Evolutionary conservation across 2,113 vertebrate species (phyloP).

Genomic region (Gallinago media): DNA sequence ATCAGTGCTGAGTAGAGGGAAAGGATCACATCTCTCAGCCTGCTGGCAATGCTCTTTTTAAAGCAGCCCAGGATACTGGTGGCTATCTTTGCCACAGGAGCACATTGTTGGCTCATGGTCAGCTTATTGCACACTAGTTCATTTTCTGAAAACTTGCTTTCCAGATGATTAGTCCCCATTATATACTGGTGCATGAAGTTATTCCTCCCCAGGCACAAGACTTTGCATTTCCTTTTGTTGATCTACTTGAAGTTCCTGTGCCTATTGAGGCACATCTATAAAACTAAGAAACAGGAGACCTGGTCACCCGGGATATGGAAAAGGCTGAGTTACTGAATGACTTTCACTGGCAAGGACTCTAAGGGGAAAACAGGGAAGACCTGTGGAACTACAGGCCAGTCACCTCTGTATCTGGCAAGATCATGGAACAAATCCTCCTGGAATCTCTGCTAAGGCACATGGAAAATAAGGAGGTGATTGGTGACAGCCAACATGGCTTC

Average conservation of each 20-base stretch:
- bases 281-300: too few relatives aligned
- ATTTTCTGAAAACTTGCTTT: not conserved
- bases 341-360: too few relatives aligned
- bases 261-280: not conserved
- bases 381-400: too few relatives aligned
- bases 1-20: not conserved
- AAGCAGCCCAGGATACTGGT: not conserved
- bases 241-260: not conserved
- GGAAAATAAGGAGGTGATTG: too few relatives aligned
- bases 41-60: not conserved
- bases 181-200: fast-evolving
- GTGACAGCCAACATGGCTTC: too few relatives aligned
- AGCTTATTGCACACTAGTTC: not conserved
- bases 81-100: not conserved
- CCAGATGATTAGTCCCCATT: not conserved
- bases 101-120: not conserved
- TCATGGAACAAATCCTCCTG: too few relatives aligned
- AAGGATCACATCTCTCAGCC: not conserved
- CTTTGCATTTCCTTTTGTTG: not conserved
- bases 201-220: not conserved
- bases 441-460: too few relatives aligned
- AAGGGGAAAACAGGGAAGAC: too few relatives aligned
- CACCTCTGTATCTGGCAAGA: too few relatives aligned
- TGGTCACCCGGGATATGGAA: too few relatives aligned
- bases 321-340: too few relatives aligned